Conservation (phyloP, 1,140 invertebrate genomes). For the Thalassaphorura encarpata region DNA sequence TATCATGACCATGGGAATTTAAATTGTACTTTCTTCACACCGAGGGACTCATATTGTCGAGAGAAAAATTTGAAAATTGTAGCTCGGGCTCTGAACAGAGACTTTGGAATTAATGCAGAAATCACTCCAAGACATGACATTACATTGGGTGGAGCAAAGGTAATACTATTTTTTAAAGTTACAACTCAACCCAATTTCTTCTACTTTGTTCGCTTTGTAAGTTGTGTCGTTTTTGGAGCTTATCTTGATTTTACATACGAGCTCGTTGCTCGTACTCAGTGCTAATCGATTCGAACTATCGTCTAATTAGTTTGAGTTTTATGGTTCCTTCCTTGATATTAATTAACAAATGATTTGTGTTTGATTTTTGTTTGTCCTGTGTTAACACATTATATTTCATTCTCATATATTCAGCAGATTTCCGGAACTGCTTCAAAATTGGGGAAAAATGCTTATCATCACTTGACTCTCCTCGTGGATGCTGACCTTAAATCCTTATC, state of each 20-base stretch:
- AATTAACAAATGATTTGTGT: neutral
- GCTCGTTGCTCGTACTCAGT: too few relatives aligned
- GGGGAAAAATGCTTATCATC: constrained; percentile 80
- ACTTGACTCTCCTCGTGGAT: constrained; percentile 81
- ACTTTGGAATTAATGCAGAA: constrained; percentile 62
- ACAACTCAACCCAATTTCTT: neutral
- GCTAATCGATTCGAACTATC: too few relatives aligned
- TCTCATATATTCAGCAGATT: constrained; percentile 44
- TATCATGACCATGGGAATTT: constrained; percentile 92
- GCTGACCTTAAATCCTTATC: constrained; percentile 61
- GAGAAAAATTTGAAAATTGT: constrained; percentile 77
- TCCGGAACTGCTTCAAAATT: constrained; percentile 88
- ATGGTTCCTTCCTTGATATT: neutral
- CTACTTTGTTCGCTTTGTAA: constrained; percentile 1
- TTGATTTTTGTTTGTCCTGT: too few relatives aligned
- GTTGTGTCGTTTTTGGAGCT: neutral
- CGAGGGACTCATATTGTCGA: constrained; percentile 63
- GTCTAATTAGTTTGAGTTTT: neutral
- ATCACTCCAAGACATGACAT: constrained; percentile 75
- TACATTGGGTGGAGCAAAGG: constrained; percentile 68
- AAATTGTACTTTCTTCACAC: constrained; percentile 82
- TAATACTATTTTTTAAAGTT: constrained; percentile 38
- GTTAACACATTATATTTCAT: too few relatives aligned
- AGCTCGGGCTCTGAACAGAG: constrained; percentile 60
- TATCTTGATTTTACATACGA: too few relatives aligned